Evolutionary conservation across 2,888 invertebrate genomes (phyloP).

Genomic region (Dryobota labecula): DNA sequence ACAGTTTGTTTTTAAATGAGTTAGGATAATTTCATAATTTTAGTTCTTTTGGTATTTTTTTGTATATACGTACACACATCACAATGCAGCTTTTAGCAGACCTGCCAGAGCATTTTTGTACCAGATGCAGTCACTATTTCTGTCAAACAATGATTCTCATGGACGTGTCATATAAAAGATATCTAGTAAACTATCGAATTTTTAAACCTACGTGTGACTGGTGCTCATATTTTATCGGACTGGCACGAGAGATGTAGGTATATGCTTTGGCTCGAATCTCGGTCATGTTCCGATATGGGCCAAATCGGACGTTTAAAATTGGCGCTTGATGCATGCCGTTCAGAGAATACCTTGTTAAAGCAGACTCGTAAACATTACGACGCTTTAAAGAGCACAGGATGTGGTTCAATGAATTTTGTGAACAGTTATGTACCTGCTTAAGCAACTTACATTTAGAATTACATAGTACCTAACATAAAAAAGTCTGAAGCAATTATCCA

Average conservation of each 20-base stretch:
- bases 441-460: not conserved
- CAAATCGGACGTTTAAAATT: conserved; percentile 51
- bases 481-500: conserved; percentile 1
- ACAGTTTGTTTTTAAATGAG: too few species aligned
- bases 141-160: not conserved
- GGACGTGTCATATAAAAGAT: not conserved
- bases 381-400: not conserved
- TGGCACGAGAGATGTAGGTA: conserved; percentile 54
- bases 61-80: too few species aligned
- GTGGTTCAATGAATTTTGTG: not conserved
- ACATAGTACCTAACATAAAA: not conserved
- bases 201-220: conserved; percentile 24
- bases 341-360: conserved; percentile 26
- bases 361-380: conserved; percentile 6
- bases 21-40: too few species aligned
- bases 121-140: not conserved
- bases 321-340: conserved; percentile 41
- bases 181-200: conserved; percentile 5
- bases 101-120: too few species aligned
- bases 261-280: conserved; percentile 48
- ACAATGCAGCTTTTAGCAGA: too few species aligned
- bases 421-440: not conserved
- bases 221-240: conserved; percentile 50
- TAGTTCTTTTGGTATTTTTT: too few species aligned
- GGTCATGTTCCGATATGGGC: conserved; percentile 47